Base-by-base conservation (phyloP, 2,888 invertebrate genomes). In the Rotaria macrura region DNA sequence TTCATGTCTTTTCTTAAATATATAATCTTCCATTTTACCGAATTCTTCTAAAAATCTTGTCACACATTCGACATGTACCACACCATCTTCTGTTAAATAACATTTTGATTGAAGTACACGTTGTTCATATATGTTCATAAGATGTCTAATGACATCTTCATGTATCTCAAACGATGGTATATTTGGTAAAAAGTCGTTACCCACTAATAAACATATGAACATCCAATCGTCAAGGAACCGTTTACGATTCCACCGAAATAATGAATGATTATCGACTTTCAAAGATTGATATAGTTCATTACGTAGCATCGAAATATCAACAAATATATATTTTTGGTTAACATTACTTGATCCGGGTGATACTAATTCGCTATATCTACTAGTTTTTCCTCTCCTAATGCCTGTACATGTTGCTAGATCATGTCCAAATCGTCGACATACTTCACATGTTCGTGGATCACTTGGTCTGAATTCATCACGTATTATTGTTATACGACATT, bases 401-500 rank as follows among this genome's bases (percentile, higher is more conserved):
- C 97, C 97, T 7, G 93, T 92, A 90, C 97, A 97, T 88, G 97
- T 96, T 89, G 95, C 95, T 94, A 97, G 94, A 90, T 96, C 96
- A 91, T 97, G 97, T 2, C 96, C 93, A 87, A 92, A 89, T 88
- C 92, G 92, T 52, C 95, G 95, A 91, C 99, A 99, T 86, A 99
- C 93, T 88, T 97, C 97, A 90, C 99, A 99, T 0, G 98, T 96
- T 87, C 94, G 93, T 0, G 96, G 96, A 90, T 97, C 94, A 91
- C 98, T 97, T 0, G 97, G 97, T 89, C 96, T 95, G 91, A 99
- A 99, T 92, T 99, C 99, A 92, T 99, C 99, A 43, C 97, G 92
- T 89, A 98, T 97, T 89, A 99, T 99, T n/a, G 98, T 99, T 91
- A 99, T 99, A 92, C 98, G 95, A 0, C 96, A 96, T 92, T 99